phyloP scores from a whole-genome alignment of 2,113 vertebrate genomes.

The Physeter macrocephalus region DNA sequence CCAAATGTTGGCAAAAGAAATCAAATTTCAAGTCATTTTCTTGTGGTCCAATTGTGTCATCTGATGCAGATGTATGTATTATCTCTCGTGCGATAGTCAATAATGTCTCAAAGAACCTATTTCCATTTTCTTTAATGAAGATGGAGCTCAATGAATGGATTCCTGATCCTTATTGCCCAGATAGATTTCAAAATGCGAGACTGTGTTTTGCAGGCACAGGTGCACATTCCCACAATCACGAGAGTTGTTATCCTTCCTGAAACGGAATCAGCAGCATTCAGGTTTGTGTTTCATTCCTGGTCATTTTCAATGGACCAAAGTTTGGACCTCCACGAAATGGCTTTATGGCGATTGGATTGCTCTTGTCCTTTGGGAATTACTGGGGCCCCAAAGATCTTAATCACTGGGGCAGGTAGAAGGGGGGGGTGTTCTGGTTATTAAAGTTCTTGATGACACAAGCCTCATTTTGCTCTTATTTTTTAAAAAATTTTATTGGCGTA shows the following conservation, averaged over 20 bases:
- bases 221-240: neutral
- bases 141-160: neutral
- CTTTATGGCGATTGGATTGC: neutral
- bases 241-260: neutral
- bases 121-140: neutral
- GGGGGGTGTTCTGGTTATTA: neutral
- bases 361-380: neutral
- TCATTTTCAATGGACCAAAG: neutral
- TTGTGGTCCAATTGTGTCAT: neutral
- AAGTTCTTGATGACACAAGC: neutral
- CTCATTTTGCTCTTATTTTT: neutral
- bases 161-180: neutral
- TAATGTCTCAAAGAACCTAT: neutral
- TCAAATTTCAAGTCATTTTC: neutral
- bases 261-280: neutral
- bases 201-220: neutral
- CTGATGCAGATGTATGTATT: neutral
- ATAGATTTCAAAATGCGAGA: neutral
- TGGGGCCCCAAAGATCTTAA: neutral
- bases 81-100: neutral
- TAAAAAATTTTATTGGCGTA: too few relatives aligned
- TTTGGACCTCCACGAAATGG: neutral
- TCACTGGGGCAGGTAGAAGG: too few relatives aligned
- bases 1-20: neutral
- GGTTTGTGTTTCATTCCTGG: neutral